These are phyloP conservation scores for Halcyon senegalensis DNA, from an alignment of 2,113 vertebrate genomes.

Conservation along the genomic window DNA sequence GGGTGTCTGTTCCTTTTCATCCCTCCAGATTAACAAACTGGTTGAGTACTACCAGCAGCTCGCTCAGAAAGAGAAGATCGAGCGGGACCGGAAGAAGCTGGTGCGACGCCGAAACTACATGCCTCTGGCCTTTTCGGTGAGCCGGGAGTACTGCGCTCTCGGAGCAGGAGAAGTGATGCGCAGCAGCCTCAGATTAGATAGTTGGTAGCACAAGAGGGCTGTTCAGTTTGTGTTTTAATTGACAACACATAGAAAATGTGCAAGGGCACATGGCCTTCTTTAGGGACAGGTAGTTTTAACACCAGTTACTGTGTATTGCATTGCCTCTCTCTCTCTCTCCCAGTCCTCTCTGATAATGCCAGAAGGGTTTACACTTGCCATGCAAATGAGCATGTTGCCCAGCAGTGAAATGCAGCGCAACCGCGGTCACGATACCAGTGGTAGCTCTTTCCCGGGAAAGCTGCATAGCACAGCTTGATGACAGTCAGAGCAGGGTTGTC, in stretches of 20 bases:
- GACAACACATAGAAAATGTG: not conserved
- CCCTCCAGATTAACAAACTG: slow-evolving; percentile 92
- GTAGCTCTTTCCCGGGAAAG: not conserved
- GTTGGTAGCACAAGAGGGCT: not conserved
- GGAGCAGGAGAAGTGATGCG: not conserved
- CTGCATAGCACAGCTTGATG: not conserved
- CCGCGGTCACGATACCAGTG: not conserved
- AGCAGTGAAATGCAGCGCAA: not conserved
- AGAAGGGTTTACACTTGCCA: not conserved
- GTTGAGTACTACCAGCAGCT: slow-evolving; percentile 98
- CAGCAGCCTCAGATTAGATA: not conserved
- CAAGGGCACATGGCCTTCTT: not conserved
- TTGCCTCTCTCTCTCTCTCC: not conserved
- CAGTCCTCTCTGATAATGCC: not conserved
- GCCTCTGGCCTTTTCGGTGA: slow-evolving; percentile 96
- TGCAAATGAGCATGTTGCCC: not conserved
- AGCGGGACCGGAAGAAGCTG: slow-evolving; percentile 95
- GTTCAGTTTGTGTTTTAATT: not conserved
- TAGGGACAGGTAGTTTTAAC: not conserved
- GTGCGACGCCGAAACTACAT: slow-evolving; percentile 92
- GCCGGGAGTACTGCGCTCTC: not conserved
- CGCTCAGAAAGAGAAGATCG: slow-evolving; percentile 96
- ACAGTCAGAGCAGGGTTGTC: not conserved
- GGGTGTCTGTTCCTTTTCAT: not conserved
- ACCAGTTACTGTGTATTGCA: not conserved